phyloP scores from a whole-genome alignment of 2,113 vertebrate genomes.

The Pundamilia nyererei region DNA sequence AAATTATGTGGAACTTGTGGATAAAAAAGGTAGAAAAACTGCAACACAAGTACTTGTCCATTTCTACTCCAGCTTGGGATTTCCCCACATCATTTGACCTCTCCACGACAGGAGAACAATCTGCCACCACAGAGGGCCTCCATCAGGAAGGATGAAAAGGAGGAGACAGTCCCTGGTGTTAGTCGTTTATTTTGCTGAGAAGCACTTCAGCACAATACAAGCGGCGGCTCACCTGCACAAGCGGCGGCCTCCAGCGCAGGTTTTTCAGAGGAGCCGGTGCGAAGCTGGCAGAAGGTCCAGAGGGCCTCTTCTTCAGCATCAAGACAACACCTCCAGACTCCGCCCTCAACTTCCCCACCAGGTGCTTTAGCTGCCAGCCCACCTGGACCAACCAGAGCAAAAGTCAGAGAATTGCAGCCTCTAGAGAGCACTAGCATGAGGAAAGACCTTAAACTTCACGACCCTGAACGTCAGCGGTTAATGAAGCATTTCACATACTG shows the following conservation, averaged over 20 bases:
- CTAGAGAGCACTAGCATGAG: neutral
- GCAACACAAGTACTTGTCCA: neutral
- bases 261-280: conserved; percentile 87
- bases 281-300: conserved; percentile 75
- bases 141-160: no score
- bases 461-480: neutral
- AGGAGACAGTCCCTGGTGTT: neutral
- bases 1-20: neutral
- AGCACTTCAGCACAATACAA: neutral
- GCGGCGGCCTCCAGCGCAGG: conserved; percentile 82
- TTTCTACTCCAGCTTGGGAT: neutral
- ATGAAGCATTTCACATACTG: neutral
- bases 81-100: neutral
- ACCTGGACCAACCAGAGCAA: conserved; percentile 73
- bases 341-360: conserved; percentile 84
- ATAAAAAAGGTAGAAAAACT: neutral
- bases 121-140: neutral
- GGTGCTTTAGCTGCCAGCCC: conserved; percentile 94
- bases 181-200: neutral
- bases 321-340: conserved; percentile 79
- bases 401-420: neutral
- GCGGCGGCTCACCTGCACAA: conserved; percentile 12
- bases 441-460: neutral
- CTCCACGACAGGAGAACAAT: neutral
- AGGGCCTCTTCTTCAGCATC: conserved; percentile 88